Evolutionary conservation across 2,113 vertebrate genomes (phyloP), one percentile per base, ranked within the genome.

Genomic region (Albula goreensis): DNA sequence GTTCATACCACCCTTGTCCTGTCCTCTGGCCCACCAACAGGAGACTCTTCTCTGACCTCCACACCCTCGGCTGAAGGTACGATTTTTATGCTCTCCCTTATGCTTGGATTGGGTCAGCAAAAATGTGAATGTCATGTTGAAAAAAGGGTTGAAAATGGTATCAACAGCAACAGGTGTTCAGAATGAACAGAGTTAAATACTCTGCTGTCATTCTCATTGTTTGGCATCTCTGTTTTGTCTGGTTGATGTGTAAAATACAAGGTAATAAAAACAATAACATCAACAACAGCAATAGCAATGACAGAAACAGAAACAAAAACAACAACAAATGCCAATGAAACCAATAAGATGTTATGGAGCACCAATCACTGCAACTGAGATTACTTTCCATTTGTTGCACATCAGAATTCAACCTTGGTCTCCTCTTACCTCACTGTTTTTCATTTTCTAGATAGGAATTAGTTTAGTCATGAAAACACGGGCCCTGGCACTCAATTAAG

Each of bases 191-290:
- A 95, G 93, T 93, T 91, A 90, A 93, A 92, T 91, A 87, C 94
- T 96, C 95, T 95, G 93, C 93, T 92, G 86, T 93, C 94, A 96
- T 95, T 96, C 95, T 89, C 88, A 94, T 95, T 96, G 95, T 96
- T 96, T 95, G 95, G 95, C 95, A 93, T 52, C 80, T 74, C 70
- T 49, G 78, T 49, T n/a, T 31, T 7, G n/a, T 70, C 63, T 70
- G 4, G 22, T n/a, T 74, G 63, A 70, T 70, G 63, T 22, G 70
- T 31, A 22, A n/a, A 74, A 31, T 31, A 74, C n/a, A 70, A 70
- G n/a, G 70, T 1, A n/a, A 11, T 31, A 74, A 74, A 31, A 10
- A 10, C 19, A 63, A 63, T 22, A 4, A 63, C 60, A 63, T 60
- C 31, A 41, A 41, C 31, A 74, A 10, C 70, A 31, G n/a, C 3